Conservation (phyloP, 2,797 vertebrate genomes). For the Prionace glauca region DNA sequence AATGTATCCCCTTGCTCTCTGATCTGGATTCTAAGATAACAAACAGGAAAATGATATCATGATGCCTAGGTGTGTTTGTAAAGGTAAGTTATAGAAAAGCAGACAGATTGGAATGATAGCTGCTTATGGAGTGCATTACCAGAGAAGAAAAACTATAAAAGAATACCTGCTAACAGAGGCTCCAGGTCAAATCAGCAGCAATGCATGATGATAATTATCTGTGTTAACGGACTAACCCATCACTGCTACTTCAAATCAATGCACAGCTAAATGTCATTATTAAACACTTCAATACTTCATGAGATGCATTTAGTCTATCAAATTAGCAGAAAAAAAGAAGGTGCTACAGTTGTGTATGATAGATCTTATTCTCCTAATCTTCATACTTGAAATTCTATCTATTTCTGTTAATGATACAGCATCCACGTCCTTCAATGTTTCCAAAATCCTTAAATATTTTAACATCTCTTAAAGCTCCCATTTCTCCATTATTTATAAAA, state of each 20-base stretch:
- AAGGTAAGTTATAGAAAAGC: neutral
- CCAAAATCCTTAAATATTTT: neutral
- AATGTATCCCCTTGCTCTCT: neutral
- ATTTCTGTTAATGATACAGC: neutral
- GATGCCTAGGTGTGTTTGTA: neutral
- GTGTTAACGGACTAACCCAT: neutral
- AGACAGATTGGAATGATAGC: neutral
- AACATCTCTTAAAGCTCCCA: neutral
- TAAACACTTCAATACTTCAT: slow-evolving; percentile 30
- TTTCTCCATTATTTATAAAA: neutral
- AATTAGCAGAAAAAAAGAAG: slow-evolving; percentile 4
- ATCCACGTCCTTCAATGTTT: neutral
- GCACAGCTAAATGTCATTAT: slow-evolving; percentile 34
- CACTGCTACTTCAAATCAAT: slow-evolving; percentile 17
- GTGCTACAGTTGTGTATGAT: neutral
- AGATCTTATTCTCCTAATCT: neutral
- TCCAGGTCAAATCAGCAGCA: slow-evolving; percentile 21
- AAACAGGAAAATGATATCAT: slow-evolving; percentile 1
- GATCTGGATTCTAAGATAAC: neutral
- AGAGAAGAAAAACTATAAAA: neutral
- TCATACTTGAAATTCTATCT: neutral
- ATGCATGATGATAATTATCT: slow-evolving; percentile 31
- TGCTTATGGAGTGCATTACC: neutral
- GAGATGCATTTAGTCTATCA: neutral
- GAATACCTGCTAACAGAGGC: neutral